Percentiles rank a stretch among this genome's conserved stretches.
Conservation (phyloP, 2,113 vertebrate species). For the Microcebus ravelobensis region DNA sequence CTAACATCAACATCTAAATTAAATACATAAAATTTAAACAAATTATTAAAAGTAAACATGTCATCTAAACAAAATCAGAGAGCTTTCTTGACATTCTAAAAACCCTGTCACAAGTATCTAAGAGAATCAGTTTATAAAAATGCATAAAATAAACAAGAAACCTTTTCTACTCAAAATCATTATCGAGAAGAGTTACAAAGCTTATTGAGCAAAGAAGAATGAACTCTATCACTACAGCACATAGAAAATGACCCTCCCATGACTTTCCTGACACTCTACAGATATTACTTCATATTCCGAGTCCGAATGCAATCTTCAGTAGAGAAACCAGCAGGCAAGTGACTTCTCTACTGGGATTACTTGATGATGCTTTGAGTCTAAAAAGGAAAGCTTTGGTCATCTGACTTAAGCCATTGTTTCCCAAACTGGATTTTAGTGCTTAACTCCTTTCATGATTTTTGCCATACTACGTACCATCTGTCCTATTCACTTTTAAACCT, state of each 20-base stretch:
- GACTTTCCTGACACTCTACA: background rate
- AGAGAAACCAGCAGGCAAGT: background rate
- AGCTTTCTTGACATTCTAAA: background rate
- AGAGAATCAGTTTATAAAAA: conserved; percentile 13
- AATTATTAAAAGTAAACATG: conserved; percentile 33
- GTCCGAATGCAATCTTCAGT: background rate
- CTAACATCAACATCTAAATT: conserved; percentile 92
- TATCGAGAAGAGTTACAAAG: background rate
- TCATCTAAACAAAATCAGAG: background rate
- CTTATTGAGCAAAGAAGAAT: background rate
- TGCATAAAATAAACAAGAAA: background rate
- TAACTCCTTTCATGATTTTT: background rate
- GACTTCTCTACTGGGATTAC: background rate
- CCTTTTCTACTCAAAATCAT: background rate
- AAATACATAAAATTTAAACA: conserved; percentile 74
- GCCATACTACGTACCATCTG: background rate
- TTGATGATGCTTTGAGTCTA: background rate
- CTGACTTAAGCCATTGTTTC: background rate
- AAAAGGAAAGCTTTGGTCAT: background rate
- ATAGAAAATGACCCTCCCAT: background rate
- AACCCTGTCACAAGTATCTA: background rate
- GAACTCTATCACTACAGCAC: background rate
- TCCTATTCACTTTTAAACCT: background rate
- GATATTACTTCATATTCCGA: background rate
- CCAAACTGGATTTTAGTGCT: background rate